Conservation (phyloP, 1,140 invertebrate genomes). For the Drosophila aff. region DNA sequence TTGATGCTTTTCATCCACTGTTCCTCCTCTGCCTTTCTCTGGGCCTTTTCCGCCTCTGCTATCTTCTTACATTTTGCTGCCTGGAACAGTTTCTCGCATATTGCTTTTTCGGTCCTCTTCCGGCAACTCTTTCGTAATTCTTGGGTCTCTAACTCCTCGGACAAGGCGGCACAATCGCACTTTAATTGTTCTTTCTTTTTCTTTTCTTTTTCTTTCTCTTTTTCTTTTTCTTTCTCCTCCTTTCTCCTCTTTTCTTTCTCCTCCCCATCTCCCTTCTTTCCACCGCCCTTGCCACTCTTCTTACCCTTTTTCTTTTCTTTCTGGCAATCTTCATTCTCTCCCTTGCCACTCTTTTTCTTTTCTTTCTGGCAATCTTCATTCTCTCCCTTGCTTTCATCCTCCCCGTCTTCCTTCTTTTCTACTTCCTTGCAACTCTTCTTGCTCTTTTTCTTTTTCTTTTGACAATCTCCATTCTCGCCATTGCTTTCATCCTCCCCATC, state of each 20-base stretch:
- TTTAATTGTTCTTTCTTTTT: not conserved
- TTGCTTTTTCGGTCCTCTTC: not conserved
- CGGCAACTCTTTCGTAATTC: not conserved
- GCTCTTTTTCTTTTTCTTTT: too few relatives aligned
- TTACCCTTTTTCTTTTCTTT: constrained; percentile 7
- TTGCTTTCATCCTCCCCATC: not conserved
- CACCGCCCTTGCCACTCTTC: not conserved
- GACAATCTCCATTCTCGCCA: not conserved
- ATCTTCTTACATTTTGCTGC: constrained; percentile 3
- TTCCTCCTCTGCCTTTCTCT: constrained; percentile 9
- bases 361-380: not conserved
- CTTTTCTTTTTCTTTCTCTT: too few relatives aligned
- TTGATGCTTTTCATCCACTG: constrained; percentile 12
- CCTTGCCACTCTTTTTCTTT: too few relatives aligned
- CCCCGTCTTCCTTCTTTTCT: not conserved
- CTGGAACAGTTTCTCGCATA: constrained; percentile 8
- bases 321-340: not conserved
- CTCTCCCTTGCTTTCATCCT: not conserved
- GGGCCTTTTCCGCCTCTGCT: not conserved
- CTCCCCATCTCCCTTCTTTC: not conserved
- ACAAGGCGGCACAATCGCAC: not conserved
- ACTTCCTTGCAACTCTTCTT: too few relatives aligned
- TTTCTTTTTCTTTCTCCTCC: too few relatives aligned
- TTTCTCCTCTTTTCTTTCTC: too few relatives aligned
- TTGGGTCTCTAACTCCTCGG: not conserved